These are phyloP conservation scores for Arge pagana DNA, from an alignment of 2,888 invertebrate species.

Conservation along the genomic window DNA sequence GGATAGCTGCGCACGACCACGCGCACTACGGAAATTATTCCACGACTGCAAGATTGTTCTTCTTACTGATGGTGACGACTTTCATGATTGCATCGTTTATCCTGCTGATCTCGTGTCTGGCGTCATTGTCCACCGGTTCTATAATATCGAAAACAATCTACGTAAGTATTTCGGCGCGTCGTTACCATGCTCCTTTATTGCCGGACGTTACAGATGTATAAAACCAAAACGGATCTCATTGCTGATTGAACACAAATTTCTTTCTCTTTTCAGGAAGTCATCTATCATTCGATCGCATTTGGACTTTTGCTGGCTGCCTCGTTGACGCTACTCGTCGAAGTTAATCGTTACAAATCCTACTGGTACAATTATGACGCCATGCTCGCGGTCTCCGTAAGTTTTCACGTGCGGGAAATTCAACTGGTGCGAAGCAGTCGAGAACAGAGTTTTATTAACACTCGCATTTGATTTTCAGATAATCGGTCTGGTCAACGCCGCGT, in stretches of 20 bases:
- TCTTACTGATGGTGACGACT: conserved; percentile 73
- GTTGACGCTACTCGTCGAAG: conserved; percentile 69
- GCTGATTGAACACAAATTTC: background rate
- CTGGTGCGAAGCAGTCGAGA: background rate
- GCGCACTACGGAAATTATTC: conserved; percentile 44
- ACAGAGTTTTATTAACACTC: background rate
- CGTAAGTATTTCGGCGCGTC: conserved; percentile 64
- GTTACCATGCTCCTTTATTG: background rate
- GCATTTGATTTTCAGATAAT: conserved; percentile 68
- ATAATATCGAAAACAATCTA: conserved; percentile 81
- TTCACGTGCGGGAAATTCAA: background rate
- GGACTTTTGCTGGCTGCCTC: conserved; percentile 74
- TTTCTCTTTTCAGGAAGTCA: conserved; percentile 70
- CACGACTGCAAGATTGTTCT: conserved; percentile 69
- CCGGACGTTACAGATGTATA: too few relatives aligned
- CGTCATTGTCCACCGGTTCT: conserved; percentile 80
- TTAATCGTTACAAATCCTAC: conserved; percentile 61
- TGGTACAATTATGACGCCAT: conserved; percentile 66
- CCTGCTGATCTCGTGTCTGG: conserved; percentile 73
- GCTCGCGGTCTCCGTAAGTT: conserved; percentile 75
- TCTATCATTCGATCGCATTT: conserved; percentile 79
- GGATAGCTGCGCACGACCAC: conserved; percentile 69
- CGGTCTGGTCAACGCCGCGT: conserved; percentile 72
- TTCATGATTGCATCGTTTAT: conserved; percentile 82
- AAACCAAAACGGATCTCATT: background rate